Base-by-base conservation (phyloP, 2,797 vertebrate genomes). In the Pseudomugil gertrudae region DNA sequence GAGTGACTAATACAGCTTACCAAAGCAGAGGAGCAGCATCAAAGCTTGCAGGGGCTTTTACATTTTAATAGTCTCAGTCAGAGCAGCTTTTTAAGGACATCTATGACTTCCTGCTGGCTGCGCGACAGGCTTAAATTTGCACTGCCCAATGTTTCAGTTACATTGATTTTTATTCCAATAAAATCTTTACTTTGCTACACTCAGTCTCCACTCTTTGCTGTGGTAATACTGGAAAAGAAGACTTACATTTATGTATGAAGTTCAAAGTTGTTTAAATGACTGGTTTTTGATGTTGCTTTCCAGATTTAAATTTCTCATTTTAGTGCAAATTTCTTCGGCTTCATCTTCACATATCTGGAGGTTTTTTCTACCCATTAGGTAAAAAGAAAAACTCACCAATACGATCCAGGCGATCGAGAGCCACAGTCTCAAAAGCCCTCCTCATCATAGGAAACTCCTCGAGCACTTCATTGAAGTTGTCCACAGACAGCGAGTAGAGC, bases 381-480 rank as follows among this genome's bases (percentile, higher is more conserved):
- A 51, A 53, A 67, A 23, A n/a, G n/a, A n/a, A 45, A 45, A 9
- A 57, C 95, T 95, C 84, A 98, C 97, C 98, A 4, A 99, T 99
- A 70, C 98, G 95, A 88, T 98, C 97, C 62, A 99, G 92, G 19
- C 98, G 95, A 89, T 99, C 98, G 0, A 99, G 93, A 0, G 98
- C 98, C 80, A 99, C 98, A 0, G 96, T 98, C 90, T 99, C 98
- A 3, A 99, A 99, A 54, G 98, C 98, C 64, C 96, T 90, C n/a
- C 98, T 94, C 98, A 99, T 99, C 98, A 99, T 98, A 81, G 98
- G 97, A 76, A 96, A 99, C 81, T 99, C 98, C 88, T 99, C 98
- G 90, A 99, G 91, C 59, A 98, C 98, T 90, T 98, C 97, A 0
- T 99, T 96, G 90, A 99, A 99, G 92, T 98, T 95, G 90, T 99